Evolutionary conservation across 2,888 invertebrate species (phyloP).

Genomic region (Nudaria mundana): DNA sequence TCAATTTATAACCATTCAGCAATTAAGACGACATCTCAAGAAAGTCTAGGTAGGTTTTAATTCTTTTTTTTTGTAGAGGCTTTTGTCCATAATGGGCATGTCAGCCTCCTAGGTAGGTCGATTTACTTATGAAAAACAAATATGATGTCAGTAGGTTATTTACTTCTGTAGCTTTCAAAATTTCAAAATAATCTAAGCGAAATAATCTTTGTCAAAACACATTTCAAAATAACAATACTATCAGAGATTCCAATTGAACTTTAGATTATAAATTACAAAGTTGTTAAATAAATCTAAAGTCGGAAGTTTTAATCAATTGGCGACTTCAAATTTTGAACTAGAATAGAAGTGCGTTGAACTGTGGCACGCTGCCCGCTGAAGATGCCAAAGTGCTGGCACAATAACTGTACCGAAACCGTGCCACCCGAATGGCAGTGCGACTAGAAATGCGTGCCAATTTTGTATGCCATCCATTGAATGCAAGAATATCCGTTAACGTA

Average conservation of each 20-base stretch:
- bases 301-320: slow-evolving; percentile 42
- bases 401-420: slow-evolving; percentile 32
- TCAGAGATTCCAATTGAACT: slow-evolving; percentile 9
- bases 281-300: slow-evolving; percentile 34
- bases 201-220: not conserved
- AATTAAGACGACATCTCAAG: too few relatives aligned
- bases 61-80: too few relatives aligned
- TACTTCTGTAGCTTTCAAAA: too few relatives aligned
- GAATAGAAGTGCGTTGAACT: slow-evolving; percentile 45
- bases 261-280: slow-evolving; percentile 26
- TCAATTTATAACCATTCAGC: too few relatives aligned
- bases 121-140: too few relatives aligned
- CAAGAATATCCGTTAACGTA: slow-evolving; percentile 15
- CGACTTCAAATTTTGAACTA: slow-evolving; percentile 29
- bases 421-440: slow-evolving; percentile 28
- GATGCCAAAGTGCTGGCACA: slow-evolving; percentile 47
- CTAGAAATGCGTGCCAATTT: slow-evolving; percentile 26
- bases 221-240: slow-evolving; percentile 2
- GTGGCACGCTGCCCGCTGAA: slow-evolving; percentile 52
- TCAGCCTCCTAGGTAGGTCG: too few relatives aligned
- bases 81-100: too few relatives aligned
- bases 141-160: too few relatives aligned
- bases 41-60: too few relatives aligned
- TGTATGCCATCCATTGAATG: slow-evolving; percentile 15
- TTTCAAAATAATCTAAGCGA: not conserved